Evolutionary conservation across 2,797 vertebrate genomes (phyloP), one percentile per base, ranked within the genome.

Genomic region (Enteromius fasciolatus): DNA sequence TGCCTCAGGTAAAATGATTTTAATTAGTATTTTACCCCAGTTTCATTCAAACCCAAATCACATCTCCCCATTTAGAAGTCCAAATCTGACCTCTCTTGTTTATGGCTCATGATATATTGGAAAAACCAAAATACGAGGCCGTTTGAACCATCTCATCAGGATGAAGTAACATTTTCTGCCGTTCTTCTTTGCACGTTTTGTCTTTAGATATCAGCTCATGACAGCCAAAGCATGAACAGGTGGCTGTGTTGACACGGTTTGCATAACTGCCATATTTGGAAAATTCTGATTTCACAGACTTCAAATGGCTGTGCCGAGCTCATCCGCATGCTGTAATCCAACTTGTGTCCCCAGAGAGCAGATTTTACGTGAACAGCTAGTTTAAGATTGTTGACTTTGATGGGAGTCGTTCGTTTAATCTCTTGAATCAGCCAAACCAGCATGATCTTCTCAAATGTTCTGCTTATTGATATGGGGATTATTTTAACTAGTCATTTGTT

Each of bases 241-340:
- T 82, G 80, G 63, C 36, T 28, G 31, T 83, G 50, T 78, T 78
- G 57, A 64, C 64, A n/a, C 4, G 10, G 20, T 76, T 76, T 83
- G 31, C 23, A 66, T 54, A 28, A 79, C 23, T 48, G 41, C 25
- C 48, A 61, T 75, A 50, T 79, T 66, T 66, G 59, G 25, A 54
- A 9, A 78, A 64, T 31, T 66, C 0, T 12, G 76, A 82, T 82
- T 82, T 82, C 25, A 68, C 73, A 82, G 50, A 23, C 57, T 73
- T 81, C 79, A 61, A 5, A 28, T 25, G 64, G 8, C 39, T 61
- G 25, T 48, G 68, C 54, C 10, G 59, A 66, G 70, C 28, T 80
- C 78, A 36, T 72, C 52, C 52, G 44, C 39, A 7, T 48, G 67
- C 12, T 57, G 61, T 46, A 57, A 82, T 68, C 80, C 80, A 59